These are phyloP conservation scores for Umimayanthus kanabou DNA, from an alignment of 92 coral and sea anemone species.

Conservation along the genomic window DNA sequence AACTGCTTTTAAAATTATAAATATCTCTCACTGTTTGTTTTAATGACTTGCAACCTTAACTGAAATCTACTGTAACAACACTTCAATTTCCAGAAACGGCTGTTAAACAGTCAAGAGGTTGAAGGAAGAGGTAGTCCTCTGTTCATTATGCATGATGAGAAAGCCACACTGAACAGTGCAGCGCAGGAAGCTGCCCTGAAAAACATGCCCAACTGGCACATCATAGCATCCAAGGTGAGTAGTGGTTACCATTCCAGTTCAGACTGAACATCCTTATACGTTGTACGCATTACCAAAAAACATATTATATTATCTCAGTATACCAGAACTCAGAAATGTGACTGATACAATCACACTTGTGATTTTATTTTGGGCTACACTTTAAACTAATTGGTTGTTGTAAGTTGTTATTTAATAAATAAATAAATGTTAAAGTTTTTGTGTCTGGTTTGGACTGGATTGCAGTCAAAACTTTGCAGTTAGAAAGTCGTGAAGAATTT, in stretches of 20 bases:
- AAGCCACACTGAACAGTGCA: slow-evolving; percentile 31
- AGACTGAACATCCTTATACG: background rate
- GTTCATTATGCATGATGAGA: slow-evolving; percentile 15
- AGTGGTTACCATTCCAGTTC: background rate
- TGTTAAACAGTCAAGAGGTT: background rate
- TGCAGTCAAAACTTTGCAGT: no score
- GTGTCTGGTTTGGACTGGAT: no score
- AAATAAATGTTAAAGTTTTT: no score
- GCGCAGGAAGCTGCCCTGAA: slow-evolving; percentile 61
- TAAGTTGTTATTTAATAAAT: no score
- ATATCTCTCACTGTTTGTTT: background rate
- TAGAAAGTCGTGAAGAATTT: no score
- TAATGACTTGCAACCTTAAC: background rate
- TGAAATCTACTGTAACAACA: no score
- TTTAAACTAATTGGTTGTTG: no score
- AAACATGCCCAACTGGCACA: slow-evolving; percentile 59
- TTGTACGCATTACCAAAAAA: background rate
- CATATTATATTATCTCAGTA: no score
- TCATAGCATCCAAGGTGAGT: slow-evolving; percentile 32
- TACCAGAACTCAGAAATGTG: no score
- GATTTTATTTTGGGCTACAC: no score
- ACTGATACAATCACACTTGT: no score
- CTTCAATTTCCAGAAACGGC: slow-evolving; percentile 1
- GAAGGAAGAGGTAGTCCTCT: slow-evolving; percentile 36
- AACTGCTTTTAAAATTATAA: no score